Evolutionary conservation across 2,797 vertebrate species (phyloP), one percentile per base, ranked within the genome.

Genomic region (Paedocypris micromegethes): DNA sequence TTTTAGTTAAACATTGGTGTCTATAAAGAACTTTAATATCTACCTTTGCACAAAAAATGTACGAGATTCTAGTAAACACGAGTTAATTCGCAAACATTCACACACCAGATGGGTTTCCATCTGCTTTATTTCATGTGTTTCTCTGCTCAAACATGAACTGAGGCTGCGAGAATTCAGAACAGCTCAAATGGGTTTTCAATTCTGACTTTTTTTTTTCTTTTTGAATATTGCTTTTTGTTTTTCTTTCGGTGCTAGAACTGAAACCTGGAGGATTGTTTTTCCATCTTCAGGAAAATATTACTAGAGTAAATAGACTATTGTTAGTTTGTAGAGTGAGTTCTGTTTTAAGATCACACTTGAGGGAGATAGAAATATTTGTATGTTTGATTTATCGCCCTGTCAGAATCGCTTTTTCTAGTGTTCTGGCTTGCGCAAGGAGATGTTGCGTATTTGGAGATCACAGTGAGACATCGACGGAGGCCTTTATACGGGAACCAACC

Each of bases 361-460:
- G 59, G 41, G n/a, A 66, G 55, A 53, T 63, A 49, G 62, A 74
- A 66, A 72, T 70, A 66, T 46, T 52, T 55, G 53, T 3, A 66
- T n/a, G 64, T 9, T 0, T 62, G 43, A 77, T 68, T 66, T 62
- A 65, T 61, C 63, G 64, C 66, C 57, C 45, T 9, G 6, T 52
- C 51, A 66, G 37, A 9, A 57, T 9, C 58, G 72, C 53, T 73
- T 78, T 74, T 73, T 46, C 79, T 79, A 77, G 74, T 53, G 7
- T 9, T 73, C 74, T 23, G 37, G 46, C 39, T 60, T 52, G 41
- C 39, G 49, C 52, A 38, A 72, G 55, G 77, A 71, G 46, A 81
- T 72, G 23, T 42, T 76, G 77, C 81, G 81, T 85, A 79, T 86
- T 82, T 82, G 82, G 76, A 70, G 56, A 79, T 58, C 47, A 71